These are phyloP conservation scores for Myodes glareolus DNA, from an alignment of 2,113 vertebrate species.

Conservation along the genomic window DNA sequence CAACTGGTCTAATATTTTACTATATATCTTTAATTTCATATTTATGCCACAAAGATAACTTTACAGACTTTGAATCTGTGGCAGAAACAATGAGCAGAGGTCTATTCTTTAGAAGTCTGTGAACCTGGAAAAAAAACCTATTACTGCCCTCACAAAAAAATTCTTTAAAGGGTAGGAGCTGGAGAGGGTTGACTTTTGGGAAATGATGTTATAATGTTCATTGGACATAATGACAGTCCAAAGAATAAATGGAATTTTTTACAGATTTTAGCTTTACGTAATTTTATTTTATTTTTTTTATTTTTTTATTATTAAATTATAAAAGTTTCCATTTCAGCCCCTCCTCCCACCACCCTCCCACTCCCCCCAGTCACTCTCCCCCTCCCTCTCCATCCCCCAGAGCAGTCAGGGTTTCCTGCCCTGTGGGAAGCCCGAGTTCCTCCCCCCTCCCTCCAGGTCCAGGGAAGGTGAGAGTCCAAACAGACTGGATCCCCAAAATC, in stretches of 20 bases:
- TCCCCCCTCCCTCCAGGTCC: too few relatives aligned
- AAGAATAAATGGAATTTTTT: background rate
- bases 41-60: background rate
- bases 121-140: background rate
- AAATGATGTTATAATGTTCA: background rate
- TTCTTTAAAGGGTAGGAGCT: constrained; percentile 59
- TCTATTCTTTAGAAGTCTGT: background rate
- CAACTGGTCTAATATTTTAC: background rate
- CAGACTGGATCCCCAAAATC: too few relatives aligned
- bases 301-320: too few relatives aligned
- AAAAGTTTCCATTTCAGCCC: too few relatives aligned
- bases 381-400: too few relatives aligned
- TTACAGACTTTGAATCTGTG: background rate
- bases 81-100: background rate
- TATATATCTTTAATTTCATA: background rate
- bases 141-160: background rate
- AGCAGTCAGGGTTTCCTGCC: too few relatives aligned
- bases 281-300: too few relatives aligned
- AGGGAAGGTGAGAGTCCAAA: too few relatives aligned
- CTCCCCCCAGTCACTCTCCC: too few relatives aligned
- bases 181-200: background rate
- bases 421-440: too few relatives aligned
- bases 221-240: constrained; percentile 19
- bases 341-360: too few relatives aligned
- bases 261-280: background rate